phyloP scores from a whole-genome alignment of 2,797 vertebrate genomes.

The Echeneis naucrates region DNA sequence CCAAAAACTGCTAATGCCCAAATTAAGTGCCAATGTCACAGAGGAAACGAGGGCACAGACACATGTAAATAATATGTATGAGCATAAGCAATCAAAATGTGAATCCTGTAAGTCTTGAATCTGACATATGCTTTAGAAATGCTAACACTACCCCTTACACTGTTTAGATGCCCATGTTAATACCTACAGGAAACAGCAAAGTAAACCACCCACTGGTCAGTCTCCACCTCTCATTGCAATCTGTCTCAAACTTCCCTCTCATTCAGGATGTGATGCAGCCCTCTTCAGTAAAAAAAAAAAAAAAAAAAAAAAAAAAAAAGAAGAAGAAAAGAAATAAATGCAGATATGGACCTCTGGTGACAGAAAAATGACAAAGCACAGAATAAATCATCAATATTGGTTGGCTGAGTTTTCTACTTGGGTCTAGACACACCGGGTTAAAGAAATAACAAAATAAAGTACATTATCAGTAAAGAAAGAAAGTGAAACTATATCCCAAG shows the following conservation, averaged over 20 bases:
- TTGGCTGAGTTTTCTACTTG: constrained; percentile 17
- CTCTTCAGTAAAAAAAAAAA: constrained; percentile 25
- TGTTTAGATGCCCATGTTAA: neutral
- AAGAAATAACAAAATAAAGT: neutral
- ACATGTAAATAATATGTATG: neutral
- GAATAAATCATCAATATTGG: neutral
- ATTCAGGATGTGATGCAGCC: constrained; percentile 36
- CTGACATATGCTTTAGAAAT: neutral
- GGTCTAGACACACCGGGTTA: neutral
- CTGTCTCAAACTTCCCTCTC: constrained; percentile 21
- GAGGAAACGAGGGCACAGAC: neutral
- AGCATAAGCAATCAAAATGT: neutral
- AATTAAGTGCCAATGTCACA: constrained; percentile 7
- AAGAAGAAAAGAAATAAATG: constrained; percentile 35
- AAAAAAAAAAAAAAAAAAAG: too few relatives aligned
- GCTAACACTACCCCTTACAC: neutral
- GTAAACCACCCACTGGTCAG: constrained; percentile 1
- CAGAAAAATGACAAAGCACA: constrained; percentile 34
- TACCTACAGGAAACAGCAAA: constrained; percentile 1
- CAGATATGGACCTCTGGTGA: constrained; percentile 68
- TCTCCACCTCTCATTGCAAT: constrained; percentile 13
- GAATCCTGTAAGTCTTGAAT: neutral
- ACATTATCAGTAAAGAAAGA: neutral
- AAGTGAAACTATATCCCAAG: neutral
- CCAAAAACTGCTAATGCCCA: constrained; percentile 24